Evolutionary conservation across 1,140 invertebrate genomes (phyloP).

Genomic region (Drosophila sturtevanti): DNA sequence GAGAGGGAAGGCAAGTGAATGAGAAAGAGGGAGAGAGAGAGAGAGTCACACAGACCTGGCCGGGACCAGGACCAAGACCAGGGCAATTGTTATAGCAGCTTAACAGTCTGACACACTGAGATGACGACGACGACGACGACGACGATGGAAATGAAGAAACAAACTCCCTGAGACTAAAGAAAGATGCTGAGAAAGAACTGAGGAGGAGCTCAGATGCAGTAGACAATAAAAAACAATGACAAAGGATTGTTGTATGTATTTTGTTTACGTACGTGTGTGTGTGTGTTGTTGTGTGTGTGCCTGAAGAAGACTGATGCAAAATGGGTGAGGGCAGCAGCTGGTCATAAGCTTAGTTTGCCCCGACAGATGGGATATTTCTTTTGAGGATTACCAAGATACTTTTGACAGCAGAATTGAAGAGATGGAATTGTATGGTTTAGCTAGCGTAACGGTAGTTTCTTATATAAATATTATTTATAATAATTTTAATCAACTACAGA

Average conservation of each 20-base stretch:
- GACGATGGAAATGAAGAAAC: constrained; percentile 42
- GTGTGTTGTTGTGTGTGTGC: background rate
- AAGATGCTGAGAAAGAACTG: constrained; percentile 12
- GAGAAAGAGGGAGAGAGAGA: background rate
- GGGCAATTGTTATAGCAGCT: constrained; percentile 50
- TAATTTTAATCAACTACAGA: background rate
- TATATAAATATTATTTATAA: background rate
- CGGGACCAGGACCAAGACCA: background rate
- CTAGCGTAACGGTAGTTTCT: background rate
- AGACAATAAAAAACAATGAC: constrained; percentile 39
- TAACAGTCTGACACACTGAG: constrained; percentile 57
- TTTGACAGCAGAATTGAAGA: background rate
- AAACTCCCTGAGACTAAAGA: constrained; percentile 8
- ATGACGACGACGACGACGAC: constrained; percentile 28
- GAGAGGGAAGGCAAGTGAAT: too few species aligned
- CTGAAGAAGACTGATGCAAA: constrained; percentile 20
- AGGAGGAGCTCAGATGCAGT: constrained; percentile 9
- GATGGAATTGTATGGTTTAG: background rate
- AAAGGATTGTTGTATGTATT: constrained; percentile 22
- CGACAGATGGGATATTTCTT: constrained; percentile 28
- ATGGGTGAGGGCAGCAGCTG: constrained; percentile 21
- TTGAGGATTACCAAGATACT: constrained; percentile 31
- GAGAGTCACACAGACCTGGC: background rate
- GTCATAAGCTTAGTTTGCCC: constrained; percentile 7
- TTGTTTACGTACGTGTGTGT: background rate